These are phyloP conservation scores for Chrysaora quinquecirrha DNA, from an alignment of 30 jellyfish, hydroid and myxozoan genomes.

Conservation along the genomic window DNA sequence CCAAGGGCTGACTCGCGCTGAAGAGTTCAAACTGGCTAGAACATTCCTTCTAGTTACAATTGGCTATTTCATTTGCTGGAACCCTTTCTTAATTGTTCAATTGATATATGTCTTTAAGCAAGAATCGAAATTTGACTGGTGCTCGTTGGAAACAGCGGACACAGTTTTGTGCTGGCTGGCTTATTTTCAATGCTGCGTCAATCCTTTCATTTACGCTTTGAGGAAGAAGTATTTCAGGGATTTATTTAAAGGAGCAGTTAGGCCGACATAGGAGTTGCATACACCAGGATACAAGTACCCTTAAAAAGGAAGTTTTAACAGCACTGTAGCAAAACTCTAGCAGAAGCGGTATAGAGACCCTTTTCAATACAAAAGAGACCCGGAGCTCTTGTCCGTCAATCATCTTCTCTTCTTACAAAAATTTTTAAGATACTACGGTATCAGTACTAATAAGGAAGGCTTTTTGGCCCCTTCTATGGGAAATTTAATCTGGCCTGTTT, in stretches of 20 bases:
- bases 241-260: slow-evolving; percentile 12
- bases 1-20: not conserved
- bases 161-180: slow-evolving; percentile 52
- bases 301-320: too few relatives aligned
- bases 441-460: too few relatives aligned
- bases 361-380: too few relatives aligned
- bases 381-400: too few relatives aligned
- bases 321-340: too few relatives aligned
- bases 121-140: slow-evolving; percentile 2
- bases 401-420: too few relatives aligned
- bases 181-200: slow-evolving; percentile 55
- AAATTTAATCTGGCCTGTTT: too few relatives aligned
- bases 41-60: not conserved
- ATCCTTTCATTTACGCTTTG: slow-evolving; percentile 47
- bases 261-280: not conserved
- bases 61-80: slow-evolving; percentile 13
- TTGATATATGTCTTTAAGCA: slow-evolving; percentile 5
- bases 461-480: too few relatives aligned
- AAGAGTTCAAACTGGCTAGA: not conserved
- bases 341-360: too few relatives aligned
- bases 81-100: not conserved
- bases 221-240: slow-evolving; percentile 20
- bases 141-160: slow-evolving; percentile 44
- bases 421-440: too few relatives aligned
- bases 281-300: too few relatives aligned